A percentile compares a stretch with the other conserved stretches of the same genome.
phyloP scores from a whole-genome alignment of 2,797 vertebrate species.

The Melanotaenia nigrans region DNA sequence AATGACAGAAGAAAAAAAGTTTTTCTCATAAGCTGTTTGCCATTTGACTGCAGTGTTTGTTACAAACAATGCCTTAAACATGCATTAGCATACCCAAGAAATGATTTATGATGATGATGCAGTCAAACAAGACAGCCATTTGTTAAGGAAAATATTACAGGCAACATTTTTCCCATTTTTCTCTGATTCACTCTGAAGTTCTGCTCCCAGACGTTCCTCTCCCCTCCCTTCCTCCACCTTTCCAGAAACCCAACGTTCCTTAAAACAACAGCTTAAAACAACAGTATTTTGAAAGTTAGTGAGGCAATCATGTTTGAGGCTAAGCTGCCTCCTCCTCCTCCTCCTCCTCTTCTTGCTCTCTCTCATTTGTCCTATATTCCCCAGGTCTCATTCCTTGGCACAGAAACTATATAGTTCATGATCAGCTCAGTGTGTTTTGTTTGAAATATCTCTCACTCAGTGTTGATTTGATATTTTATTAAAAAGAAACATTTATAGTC shows the following conservation, averaged over 20 bases:
- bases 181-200: slow-evolving; percentile 52
- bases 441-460: slow-evolving; percentile 64
- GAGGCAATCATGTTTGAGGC: slow-evolving; percentile 73
- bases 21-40: slow-evolving; percentile 60
- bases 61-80: slow-evolving; percentile 54
- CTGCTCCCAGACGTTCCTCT: slow-evolving; percentile 54
- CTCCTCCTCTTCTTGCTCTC: slow-evolving; percentile 23
- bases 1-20: slow-evolving; percentile 59
- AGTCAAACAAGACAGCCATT: slow-evolving; percentile 52
- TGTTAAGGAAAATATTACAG: slow-evolving; percentile 59
- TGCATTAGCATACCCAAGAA: slow-evolving; percentile 30
- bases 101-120: slow-evolving; percentile 25
- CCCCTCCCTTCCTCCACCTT: slow-evolving; percentile 23
- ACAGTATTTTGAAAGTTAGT: slow-evolving; percentile 77
- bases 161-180: slow-evolving; percentile 54
- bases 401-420: slow-evolving; percentile 61
- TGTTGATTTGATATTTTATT: slow-evolving; percentile 53
- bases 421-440: slow-evolving; percentile 63
- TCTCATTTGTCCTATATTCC: slow-evolving; percentile 69
- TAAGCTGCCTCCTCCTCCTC: slow-evolving; percentile 29
- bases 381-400: slow-evolving; percentile 60
- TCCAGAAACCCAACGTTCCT: slow-evolving; percentile 68
- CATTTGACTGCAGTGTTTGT: slow-evolving; percentile 8
- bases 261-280: slow-evolving; percentile 76
- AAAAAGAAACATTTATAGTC: slow-evolving; percentile 68